A percentile compares a stretch with the other conserved stretches of the same genome.
Conservation (phyloP, 2,888 invertebrate species). For the Agrochola litura region DNA sequence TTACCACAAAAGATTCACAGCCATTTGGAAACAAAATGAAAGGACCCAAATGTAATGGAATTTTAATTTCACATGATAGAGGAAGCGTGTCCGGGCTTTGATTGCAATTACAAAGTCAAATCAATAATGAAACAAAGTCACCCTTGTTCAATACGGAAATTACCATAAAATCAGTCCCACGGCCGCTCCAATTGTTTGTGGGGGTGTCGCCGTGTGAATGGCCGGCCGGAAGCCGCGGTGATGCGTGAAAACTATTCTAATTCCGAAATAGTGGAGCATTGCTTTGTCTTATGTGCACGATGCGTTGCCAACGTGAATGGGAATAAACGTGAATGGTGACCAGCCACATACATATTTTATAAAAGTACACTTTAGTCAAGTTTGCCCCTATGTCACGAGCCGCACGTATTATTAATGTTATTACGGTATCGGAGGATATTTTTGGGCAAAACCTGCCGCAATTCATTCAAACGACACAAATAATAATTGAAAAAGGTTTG, state of each 20-base stretch:
- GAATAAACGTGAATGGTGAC: slow-evolving; percentile 20
- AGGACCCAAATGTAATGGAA: slow-evolving; percentile 52
- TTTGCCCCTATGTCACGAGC: too few relatives aligned
- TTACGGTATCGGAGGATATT: too few relatives aligned
- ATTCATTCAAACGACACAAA: too few relatives aligned
- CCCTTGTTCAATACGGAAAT: slow-evolving; percentile 78
- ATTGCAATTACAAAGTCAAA: slow-evolving; percentile 78
- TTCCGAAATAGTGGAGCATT: slow-evolving; percentile 70
- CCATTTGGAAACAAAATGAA: slow-evolving; percentile 41
- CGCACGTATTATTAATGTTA: too few relatives aligned
- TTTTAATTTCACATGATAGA: slow-evolving; percentile 66
- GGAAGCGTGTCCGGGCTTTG: slow-evolving; percentile 71
- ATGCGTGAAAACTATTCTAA: slow-evolving; percentile 86
- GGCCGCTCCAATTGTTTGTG: slow-evolving; percentile 77
- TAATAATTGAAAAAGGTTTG: too few relatives aligned
- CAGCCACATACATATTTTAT: neutral
- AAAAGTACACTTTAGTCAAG: slow-evolving; percentile 2
- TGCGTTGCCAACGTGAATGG: slow-evolving; percentile 44
- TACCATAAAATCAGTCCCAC: slow-evolving; percentile 89
- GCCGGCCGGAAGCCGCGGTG: slow-evolving; percentile 79
- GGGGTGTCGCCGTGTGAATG: slow-evolving; percentile 75
- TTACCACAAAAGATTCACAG: slow-evolving; percentile 32
- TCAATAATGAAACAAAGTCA: slow-evolving; percentile 78
- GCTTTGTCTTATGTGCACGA: slow-evolving; percentile 54
- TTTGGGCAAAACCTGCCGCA: too few relatives aligned